These are phyloP conservation scores for Platyscapa corneri DNA, from an alignment of 1,140 invertebrate genomes.

Conservation along the genomic window DNA sequence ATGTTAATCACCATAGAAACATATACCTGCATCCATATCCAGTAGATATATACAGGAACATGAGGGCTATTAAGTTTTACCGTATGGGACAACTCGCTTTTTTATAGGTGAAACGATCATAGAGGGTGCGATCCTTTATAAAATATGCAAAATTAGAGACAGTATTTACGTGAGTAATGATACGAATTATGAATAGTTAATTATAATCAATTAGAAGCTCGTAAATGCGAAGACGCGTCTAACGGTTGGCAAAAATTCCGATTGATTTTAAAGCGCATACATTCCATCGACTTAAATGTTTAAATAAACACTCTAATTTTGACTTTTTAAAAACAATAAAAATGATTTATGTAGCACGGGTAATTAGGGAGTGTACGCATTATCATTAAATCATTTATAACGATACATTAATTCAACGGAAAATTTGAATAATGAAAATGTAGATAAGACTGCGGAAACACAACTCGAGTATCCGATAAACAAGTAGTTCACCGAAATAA, in stretches of 20 bases:
- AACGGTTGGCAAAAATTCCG: too few species aligned
- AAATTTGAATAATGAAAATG: slow-evolving; percentile 10
- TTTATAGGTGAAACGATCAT: background rate
- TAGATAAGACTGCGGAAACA: background rate
- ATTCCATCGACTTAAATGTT: too few species aligned
- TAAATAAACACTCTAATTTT: too few species aligned
- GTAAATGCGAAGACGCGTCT: too few species aligned
- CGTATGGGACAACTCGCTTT: slow-evolving; percentile 4
- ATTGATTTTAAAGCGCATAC: too few species aligned
- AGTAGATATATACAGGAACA: slow-evolving; percentile 11
- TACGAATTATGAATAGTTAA: too few species aligned
- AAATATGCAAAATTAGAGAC: background rate
- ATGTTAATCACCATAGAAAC: slow-evolving; percentile 65
- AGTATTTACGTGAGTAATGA: background rate
- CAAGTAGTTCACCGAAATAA: slow-evolving; percentile 5
- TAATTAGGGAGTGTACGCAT: too few species aligned
- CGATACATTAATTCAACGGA: background rate
- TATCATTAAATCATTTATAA: background rate
- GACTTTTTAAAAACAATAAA: too few species aligned
- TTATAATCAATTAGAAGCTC: too few species aligned
- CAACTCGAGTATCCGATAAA: slow-evolving; percentile 18
- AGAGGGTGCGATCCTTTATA: background rate
- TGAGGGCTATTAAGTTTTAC: slow-evolving; percentile 39
- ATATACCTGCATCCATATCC: slow-evolving; percentile 46
- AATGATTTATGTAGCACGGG: too few species aligned